Evolutionary conservation across 2,888 invertebrate genomes (phyloP), one percentile per base, ranked within the genome.

Genomic region (Drosophila suboccidentalis): DNA sequence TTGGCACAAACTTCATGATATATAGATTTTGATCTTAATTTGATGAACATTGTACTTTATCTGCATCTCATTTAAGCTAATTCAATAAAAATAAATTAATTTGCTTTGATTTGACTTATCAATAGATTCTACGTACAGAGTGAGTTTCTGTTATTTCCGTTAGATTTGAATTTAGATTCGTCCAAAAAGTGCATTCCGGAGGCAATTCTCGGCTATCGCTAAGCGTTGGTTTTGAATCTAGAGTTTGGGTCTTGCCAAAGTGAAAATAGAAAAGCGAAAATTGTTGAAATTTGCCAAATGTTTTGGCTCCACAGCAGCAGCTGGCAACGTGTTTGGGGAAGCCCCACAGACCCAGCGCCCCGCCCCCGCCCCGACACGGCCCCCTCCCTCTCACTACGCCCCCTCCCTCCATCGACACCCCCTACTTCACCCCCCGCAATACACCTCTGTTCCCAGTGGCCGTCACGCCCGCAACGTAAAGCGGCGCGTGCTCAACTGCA

Each of bases 401-500:
- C 29, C 29, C 10, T 41, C 17, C 36, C 22, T 2, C n/a, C 36
- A 15, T 26, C 8, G 29, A 8, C 29, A 4, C 22, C 17, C 17
- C 13, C 10, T 10, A 1, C 19, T 3, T 8, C n/a, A 15, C 39
- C n/a, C 53, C 5, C 5, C 15, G 11, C 15, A 29, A 29, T 26
- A 8, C 29, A 29, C 11, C 36, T 17, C n/a, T 41, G 43, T 34
- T 51, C 46, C 26, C 50, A 53, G 46, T 50, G 47, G 49, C 44
- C 77, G 69, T 80, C 87, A 80, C 89, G 89, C 84, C 70, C 81
- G 81, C 71, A 89, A 78, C 78, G 84, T 78, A 83, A 75, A 75
- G 87, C 78, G 75, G 70, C 78, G 89, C 83, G 83, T 84, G 83
- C 78, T 83, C 71, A 41, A 71, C 78, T 89, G 87, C 89, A 87